Base-by-base conservation (phyloP, 2,113 vertebrate species). In the Alexandromys fortis region DNA sequence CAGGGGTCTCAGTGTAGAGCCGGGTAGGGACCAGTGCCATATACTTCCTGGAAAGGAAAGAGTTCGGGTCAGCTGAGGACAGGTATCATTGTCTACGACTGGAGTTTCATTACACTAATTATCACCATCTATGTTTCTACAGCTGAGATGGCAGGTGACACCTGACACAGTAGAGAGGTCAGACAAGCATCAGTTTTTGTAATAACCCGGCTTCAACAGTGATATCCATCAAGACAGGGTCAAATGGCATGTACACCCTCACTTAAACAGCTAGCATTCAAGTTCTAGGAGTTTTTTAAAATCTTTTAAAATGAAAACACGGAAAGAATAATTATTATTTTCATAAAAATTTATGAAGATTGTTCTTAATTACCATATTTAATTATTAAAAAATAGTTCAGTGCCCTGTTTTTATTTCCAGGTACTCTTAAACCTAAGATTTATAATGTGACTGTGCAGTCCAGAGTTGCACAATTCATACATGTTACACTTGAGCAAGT, bases 21-120 rank as follows among this genome's bases (percentile, higher is more conserved):
- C 87, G 12, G 11, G 76, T 70, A 19, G 97, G 95, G 10, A 97
- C 93, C 47, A 98, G 45, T 26, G 96, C 97, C 96, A 98, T 35
- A 26, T 98, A 98, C 68, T 98, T 97, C 91, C 98, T 98, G 73
- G n/a, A 96, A 4, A 94, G 13, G 21, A 70, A 79, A 22, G 11
- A 72, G n/a, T 33, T 79, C 2, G 7, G 26, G 16, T 17, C 28
- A 68, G 42, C 47, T 1, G 22, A 38, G 24, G 42, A 55, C 4
- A 76, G 11, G 76, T 21, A 14, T 38, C 22, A 67, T 8, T 68
- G 35, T 90, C 21, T 28, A 52, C 22, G 42, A 52, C 55, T 90
- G 55, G 42, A 26, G 35, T 76, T 85, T 67, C 45, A 42, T 42
- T 58, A 42, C 26, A 21, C 2, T 76, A 63, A 52, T 30, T 17